A percentile compares a stretch with the other conserved stretches of the same genome.
Evolutionary conservation across 1,140 invertebrate species (phyloP).

Genomic region (Bombus superbus): DNA sequence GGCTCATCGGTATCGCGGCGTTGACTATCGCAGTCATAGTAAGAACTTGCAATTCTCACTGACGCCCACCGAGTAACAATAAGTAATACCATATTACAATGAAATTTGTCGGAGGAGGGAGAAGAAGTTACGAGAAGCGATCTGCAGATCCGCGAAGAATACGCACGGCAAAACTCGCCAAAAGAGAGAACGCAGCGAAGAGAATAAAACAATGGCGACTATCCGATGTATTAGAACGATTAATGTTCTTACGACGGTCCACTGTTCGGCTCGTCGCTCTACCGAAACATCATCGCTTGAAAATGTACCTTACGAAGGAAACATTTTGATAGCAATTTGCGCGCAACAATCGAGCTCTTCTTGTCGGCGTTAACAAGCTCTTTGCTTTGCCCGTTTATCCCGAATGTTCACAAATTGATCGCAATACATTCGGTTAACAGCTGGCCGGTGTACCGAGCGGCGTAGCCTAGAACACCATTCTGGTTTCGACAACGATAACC

Average conservation of each 20-base stretch:
- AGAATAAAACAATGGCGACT: no score
- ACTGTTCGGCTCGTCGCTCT: neutral
- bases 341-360: neutral
- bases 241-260: neutral
- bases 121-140: no score
- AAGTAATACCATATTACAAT: no score
- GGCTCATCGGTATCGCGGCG: no score
- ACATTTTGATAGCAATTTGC: neutral
- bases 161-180: no score
- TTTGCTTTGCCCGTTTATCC: conserved; percentile 40
- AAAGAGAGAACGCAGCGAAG: no score
- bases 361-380: conserved; percentile 26
- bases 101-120: no score
- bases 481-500: conserved; percentile 60
- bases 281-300: neutral
- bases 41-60: no score
- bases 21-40: no score
- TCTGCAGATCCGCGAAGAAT: no score
- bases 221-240: no score
- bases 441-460: conserved; percentile 29
- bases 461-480: conserved; percentile 40
- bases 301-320: neutral
- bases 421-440: conserved; percentile 55
- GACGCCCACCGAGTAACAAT: no score
- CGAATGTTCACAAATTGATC: conserved; percentile 52